Conservation (phyloP, 2,888 invertebrate species). For the Pachycephus smyrnensis region DNA sequence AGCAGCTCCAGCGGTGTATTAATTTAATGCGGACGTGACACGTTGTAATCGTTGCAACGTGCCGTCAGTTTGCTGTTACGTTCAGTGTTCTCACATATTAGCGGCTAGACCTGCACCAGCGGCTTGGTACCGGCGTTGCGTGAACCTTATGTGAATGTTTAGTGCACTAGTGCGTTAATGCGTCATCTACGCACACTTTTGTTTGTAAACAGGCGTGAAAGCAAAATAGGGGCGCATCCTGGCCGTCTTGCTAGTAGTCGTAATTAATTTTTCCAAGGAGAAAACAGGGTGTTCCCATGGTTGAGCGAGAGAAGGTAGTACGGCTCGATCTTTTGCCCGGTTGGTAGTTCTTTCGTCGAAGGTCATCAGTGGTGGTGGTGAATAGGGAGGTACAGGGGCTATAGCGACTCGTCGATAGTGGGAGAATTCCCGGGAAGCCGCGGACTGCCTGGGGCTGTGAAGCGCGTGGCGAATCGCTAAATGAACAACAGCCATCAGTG, state of each 20-base stretch:
- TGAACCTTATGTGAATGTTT: not conserved
- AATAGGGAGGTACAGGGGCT: not conserved
- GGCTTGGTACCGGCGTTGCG: not conserved
- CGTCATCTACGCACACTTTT: not conserved
- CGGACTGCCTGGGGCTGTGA: constrained; percentile 36
- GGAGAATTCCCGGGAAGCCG: constrained; percentile 8
- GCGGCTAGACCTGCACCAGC: not conserved
- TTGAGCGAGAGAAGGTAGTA: not conserved
- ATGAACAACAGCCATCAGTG: constrained; percentile 41
- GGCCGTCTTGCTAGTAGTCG: not conserved
- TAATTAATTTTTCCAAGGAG: constrained; percentile 10
- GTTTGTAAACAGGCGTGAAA: not conserved
- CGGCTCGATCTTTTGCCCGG: not conserved
- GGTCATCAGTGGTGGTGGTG: constrained; percentile 3
- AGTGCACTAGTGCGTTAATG: not conserved
- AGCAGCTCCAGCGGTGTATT: constrained; percentile 8
- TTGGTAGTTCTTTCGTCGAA: constrained; percentile 6
- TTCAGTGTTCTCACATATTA: not conserved
- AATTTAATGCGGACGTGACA: constrained; percentile 22
- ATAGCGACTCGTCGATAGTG: constrained; percentile 1
- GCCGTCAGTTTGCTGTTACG: not conserved
- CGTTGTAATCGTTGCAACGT: constrained; percentile 16
- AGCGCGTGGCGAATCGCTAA: constrained; percentile 53
- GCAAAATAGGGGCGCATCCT: not conserved
- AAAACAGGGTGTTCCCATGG: not conserved